Evolutionary conservation across 2,113 vertebrate genomes (phyloP).

Genomic region (Struthio camelus): DNA sequence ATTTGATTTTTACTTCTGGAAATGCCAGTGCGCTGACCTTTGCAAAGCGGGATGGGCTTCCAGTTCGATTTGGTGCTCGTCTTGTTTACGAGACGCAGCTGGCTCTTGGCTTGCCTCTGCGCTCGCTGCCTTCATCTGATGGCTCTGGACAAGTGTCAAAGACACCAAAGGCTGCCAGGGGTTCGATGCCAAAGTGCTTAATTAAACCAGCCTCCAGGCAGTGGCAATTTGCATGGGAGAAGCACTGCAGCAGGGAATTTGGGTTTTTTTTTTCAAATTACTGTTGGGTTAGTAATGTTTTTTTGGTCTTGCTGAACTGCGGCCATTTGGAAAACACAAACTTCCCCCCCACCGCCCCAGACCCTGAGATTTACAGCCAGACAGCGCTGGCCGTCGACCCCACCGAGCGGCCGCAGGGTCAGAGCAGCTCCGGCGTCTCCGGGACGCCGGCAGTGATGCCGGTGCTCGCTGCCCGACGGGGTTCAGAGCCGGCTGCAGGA

Average conservation of each 20-base stretch:
- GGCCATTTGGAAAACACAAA: neutral
- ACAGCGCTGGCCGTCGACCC: too few relatives aligned
- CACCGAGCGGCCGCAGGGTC: too few relatives aligned
- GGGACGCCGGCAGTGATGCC: too few relatives aligned
- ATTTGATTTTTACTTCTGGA: neutral
- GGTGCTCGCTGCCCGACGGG: too few relatives aligned
- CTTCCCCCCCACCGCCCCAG: neutral
- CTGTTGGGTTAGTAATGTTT: neutral
- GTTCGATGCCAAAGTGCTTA: slow-evolving; percentile 35
- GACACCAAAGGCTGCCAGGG: neutral
- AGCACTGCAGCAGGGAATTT: neutral
- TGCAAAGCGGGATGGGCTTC: neutral
- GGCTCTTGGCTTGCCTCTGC: neutral
- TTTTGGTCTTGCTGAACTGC: neutral
- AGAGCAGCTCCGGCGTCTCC: too few relatives aligned
- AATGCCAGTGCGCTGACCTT: slow-evolving; percentile 20
- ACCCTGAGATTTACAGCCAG: neutral
- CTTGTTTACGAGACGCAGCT: neutral
- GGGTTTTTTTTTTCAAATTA: neutral
- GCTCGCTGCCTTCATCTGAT: neutral
- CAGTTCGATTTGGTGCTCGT: neutral
- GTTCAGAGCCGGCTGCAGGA: too few relatives aligned
- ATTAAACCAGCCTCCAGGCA: slow-evolving; percentile 39
- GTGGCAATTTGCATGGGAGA: neutral
- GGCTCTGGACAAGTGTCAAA: slow-evolving; percentile 46